phyloP scores from a whole-genome alignment of 2,888 invertebrate species.

The Lithophane semibrunnea region DNA sequence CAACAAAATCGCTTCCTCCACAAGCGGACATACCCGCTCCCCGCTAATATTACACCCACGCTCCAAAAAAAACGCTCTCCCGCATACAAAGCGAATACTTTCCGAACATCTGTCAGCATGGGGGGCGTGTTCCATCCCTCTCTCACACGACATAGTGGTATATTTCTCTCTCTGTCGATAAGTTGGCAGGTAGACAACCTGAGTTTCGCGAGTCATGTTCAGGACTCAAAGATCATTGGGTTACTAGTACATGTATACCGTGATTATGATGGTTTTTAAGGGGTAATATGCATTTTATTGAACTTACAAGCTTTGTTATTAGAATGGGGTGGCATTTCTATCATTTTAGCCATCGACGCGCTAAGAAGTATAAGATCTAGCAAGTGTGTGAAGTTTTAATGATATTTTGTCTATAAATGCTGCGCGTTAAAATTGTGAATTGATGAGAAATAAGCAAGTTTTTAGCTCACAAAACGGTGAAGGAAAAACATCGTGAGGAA shows the following conservation, averaged over 20 bases:
- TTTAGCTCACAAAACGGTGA: too few relatives aligned
- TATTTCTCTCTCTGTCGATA: constrained; percentile 66
- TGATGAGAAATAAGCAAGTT: neutral
- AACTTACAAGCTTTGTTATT: neutral
- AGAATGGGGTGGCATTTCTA: neutral
- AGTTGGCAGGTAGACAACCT: constrained; percentile 74
- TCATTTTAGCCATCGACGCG: neutral
- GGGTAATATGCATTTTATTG: neutral
- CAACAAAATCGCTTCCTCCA: constrained; percentile 20
- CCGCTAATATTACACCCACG: constrained; percentile 63
- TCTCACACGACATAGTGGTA: constrained; percentile 44
- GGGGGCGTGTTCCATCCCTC: constrained; percentile 61
- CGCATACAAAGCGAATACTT: constrained; percentile 83
- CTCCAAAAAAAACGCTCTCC: constrained; percentile 77
- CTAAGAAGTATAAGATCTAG: neutral
- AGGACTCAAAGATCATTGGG: constrained; percentile 56
- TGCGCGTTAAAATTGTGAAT: neutral
- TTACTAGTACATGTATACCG: constrained; percentile 31
- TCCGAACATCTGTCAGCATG: constrained; percentile 85
- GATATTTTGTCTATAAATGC: neutral
- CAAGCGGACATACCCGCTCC: constrained; percentile 33
- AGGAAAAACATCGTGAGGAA: too few relatives aligned
- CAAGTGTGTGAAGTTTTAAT: neutral
- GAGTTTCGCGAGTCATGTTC: constrained; percentile 71
- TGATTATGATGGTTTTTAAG: neutral